A percentile compares a stretch with the other conserved stretches of the same genome.
Evolutionary conservation across 1,140 invertebrate genomes (phyloP).

Genomic region (Olivierus martensii): DNA sequence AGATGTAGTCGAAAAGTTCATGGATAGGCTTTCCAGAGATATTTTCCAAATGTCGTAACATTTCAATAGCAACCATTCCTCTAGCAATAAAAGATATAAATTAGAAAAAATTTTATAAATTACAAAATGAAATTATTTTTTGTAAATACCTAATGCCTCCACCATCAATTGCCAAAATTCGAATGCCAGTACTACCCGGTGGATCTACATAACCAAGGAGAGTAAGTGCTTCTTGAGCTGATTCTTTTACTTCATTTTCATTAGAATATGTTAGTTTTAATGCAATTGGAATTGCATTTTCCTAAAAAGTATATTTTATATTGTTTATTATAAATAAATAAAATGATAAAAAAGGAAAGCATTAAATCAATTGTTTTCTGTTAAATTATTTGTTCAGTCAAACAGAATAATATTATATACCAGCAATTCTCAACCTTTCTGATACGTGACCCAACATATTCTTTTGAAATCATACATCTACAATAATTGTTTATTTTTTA

Average conservation of each 20-base stretch:
- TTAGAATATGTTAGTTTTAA: constrained; percentile 24
- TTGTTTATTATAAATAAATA: constrained; percentile 44
- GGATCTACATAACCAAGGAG: constrained; percentile 58
- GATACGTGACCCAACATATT: too few species aligned
- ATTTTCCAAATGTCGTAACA: constrained; percentile 58
- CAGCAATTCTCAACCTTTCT: too few species aligned
- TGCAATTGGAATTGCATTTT: constrained; percentile 31
- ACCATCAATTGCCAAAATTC: constrained; percentile 76
- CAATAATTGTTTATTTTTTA: too few species aligned
- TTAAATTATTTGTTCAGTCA: too few species aligned
- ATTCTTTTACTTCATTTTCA: constrained; percentile 20
- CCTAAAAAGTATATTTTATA: constrained; percentile 39
- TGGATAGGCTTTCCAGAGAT: constrained; percentile 44
- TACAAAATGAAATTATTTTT: too few species aligned
- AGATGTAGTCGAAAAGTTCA: constrained; percentile 70
- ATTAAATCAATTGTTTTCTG: neutral
- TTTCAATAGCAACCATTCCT: constrained; percentile 64
- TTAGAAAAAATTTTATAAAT: too few species aligned
- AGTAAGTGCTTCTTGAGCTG: constrained; percentile 45
- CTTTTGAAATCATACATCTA: too few species aligned
- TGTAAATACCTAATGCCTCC: constrained; percentile 53
- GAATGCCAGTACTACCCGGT: constrained; percentile 53
- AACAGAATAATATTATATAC: too few species aligned
- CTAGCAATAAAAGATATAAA: constrained; percentile 35
- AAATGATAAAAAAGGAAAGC: constrained; percentile 11